Conservation (phyloP, 2,797 vertebrate species). For the Alosa sapidissima region DNA sequence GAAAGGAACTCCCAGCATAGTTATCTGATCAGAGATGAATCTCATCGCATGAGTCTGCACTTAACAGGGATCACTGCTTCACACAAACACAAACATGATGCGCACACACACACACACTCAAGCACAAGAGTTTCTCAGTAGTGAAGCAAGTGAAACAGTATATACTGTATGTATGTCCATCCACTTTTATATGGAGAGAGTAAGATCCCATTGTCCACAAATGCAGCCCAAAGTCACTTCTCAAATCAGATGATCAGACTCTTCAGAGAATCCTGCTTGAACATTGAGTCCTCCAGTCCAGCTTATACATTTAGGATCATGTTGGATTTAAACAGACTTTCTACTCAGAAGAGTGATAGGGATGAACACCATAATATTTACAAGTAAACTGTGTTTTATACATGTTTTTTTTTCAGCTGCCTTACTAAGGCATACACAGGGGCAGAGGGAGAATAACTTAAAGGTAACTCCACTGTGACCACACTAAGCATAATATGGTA, state of each 20-base stretch:
- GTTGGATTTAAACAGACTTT: neutral
- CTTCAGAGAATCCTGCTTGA: neutral
- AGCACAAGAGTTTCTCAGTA: neutral
- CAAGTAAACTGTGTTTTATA: neutral
- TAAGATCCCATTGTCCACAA: neutral
- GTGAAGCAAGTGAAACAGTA: neutral
- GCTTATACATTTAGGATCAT: neutral
- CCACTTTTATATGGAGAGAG: neutral
- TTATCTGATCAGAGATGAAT: constrained; percentile 6
- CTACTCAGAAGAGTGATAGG: neutral
- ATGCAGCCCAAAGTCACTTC: neutral
- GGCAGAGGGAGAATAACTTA: constrained; percentile 72
- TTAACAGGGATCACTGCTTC: constrained; percentile 13
- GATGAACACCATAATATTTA: neutral
- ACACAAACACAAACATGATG: neutral
- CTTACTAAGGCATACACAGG: constrained; percentile 60
- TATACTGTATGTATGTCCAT: neutral
- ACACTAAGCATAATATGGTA: constrained; percentile 51
- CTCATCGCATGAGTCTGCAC: constrained; percentile 12
- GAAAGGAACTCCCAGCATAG: neutral
- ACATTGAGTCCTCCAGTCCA: neutral
- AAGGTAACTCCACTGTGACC: constrained; percentile 58
- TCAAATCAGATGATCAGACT: neutral
- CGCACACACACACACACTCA: neutral
- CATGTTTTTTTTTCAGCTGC: constrained; percentile 34